A percentile compares a stretch with the other conserved stretches of the same genome.
phyloP scores from a whole-genome alignment of 2,888 invertebrate species.

The Tetragonisca angustula region DNA sequence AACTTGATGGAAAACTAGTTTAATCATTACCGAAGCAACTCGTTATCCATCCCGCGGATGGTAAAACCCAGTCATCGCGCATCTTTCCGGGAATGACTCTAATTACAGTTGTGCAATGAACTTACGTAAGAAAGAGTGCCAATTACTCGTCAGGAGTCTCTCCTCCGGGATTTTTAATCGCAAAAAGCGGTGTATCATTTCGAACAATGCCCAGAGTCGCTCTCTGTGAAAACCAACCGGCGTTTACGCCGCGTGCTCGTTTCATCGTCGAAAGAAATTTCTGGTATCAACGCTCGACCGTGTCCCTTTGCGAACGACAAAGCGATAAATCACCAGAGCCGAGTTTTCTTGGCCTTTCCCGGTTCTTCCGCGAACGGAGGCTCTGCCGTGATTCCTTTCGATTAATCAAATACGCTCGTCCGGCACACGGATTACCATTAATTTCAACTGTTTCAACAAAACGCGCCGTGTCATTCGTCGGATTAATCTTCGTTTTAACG shows the following conservation, averaged over 20 bases:
- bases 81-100: not conserved
- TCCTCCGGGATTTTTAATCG: not conserved
- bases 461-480: slow-evolving; percentile 17
- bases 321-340: slow-evolving; percentile 63
- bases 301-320: slow-evolving; percentile 33
- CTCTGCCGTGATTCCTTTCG: slow-evolving; percentile 58
- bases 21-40: slow-evolving; percentile 3
- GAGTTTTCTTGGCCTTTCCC: slow-evolving; percentile 54
- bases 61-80: not conserved
- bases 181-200: not conserved
- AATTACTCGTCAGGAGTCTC: not conserved
- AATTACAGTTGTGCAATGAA: not conserved
- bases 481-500: slow-evolving; percentile 53
- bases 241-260: not conserved
- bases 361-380: not conserved
- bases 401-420: slow-evolving; percentile 67
- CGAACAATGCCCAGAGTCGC: not conserved
- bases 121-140: not conserved
- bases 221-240: too few relatives aligned
- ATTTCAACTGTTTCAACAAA: slow-evolving; percentile 45
- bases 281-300: slow-evolving; percentile 35
- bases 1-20: slow-evolving; percentile 3
- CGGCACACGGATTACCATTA: slow-evolving; percentile 63
- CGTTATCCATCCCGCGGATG: not conserved
- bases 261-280: slow-evolving; percentile 49